Base-by-base conservation (phyloP, 2,888 invertebrate genomes). In the Drosophila buzzatii region DNA sequence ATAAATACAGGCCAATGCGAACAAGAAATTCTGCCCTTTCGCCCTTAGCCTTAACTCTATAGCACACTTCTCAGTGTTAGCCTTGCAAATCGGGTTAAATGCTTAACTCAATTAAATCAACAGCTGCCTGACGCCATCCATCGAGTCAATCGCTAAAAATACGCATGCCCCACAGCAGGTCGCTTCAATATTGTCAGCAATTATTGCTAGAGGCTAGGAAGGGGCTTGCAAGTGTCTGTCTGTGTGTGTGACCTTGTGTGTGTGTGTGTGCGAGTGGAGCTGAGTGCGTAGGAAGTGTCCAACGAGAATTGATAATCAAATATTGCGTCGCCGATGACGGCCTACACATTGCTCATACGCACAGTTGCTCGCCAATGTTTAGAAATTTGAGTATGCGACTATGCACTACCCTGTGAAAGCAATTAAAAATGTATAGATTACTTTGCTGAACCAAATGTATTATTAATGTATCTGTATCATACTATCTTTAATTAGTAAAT, bases 301-400 rank as follows among this genome's bases (percentile, higher is more conserved):
- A 33, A 44, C 33, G 42, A 58, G 42, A 42, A 12, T 1, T 31
- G 52, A 49, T 62, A 67, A 60, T 52, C 23, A 42, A 35, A 33
- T 16, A 59, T 61, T 35, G 62, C 53, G 45, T 42, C 18, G 14
- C 20, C 16, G 47, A 16, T 41, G 33, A 31, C 63, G 23, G 12
- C n/a, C 16, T n/a, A 57, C 42, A 45, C 42, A 87, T 78, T 61
- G 68, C 80, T 62, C 86, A 85, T 82, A 79, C 76, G 76, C 76
- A 82, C 69, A 78, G 75, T 73, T 64, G 60, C 23, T 0, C 39
- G 14, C 41, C 23, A 31, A 8, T 39, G 42, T 9, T 16, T 4
- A 6, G 4, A 8, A 16, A 10, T 58, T 5, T 23, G 16, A 8
- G 12, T 18, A 23, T 12, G 35, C 59, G 49, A 69, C 61, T 49